These are phyloP conservation scores for Linepithema humile DNA, from an alignment of 1,140 invertebrate genomes.

Conservation along the genomic window DNA sequence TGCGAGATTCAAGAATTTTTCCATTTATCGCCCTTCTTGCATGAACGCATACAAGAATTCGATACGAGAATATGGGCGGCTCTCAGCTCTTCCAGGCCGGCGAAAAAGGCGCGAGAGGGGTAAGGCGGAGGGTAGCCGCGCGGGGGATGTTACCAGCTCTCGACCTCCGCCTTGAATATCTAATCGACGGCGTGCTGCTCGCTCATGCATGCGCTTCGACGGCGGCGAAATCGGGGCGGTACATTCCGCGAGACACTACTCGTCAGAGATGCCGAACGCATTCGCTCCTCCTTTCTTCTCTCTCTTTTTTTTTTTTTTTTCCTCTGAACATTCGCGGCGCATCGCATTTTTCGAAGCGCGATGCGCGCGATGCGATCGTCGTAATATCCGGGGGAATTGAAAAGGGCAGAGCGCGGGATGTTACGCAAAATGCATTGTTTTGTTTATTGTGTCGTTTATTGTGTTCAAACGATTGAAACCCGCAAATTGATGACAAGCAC, in stretches of 20 bases:
- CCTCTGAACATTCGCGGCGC: constrained; percentile 22
- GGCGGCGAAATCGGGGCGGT: constrained; percentile 38
- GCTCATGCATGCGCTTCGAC: constrained; percentile 66
- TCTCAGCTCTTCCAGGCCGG: not conserved
- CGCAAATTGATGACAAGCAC: constrained; percentile 19
- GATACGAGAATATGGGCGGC: constrained; percentile 79
- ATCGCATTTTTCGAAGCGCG: constrained; percentile 49
- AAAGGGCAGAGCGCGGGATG: constrained; percentile 22
- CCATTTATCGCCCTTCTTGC: constrained; percentile 83
- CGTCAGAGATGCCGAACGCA: constrained; percentile 23
- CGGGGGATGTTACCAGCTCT: constrained; percentile 54
- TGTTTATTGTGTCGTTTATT: constrained; percentile 38
- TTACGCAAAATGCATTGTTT: constrained; percentile 24
- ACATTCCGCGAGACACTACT: constrained; percentile 44
- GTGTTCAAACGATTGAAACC: not conserved
- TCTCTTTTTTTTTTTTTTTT: not conserved
- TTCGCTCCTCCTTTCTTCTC: constrained; percentile 30
- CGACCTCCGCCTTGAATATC: constrained; percentile 75
- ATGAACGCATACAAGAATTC: constrained; percentile 82
- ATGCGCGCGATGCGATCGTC: constrained; percentile 29
- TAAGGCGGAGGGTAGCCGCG: not conserved
- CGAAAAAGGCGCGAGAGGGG: not conserved
- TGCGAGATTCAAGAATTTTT: constrained; percentile 83
- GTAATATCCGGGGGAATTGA: constrained; percentile 47
- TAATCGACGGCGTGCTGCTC: constrained; percentile 73